phyloP scores from a whole-genome alignment of 2,797 vertebrate genomes.

The Crax fasciolata region DNA sequence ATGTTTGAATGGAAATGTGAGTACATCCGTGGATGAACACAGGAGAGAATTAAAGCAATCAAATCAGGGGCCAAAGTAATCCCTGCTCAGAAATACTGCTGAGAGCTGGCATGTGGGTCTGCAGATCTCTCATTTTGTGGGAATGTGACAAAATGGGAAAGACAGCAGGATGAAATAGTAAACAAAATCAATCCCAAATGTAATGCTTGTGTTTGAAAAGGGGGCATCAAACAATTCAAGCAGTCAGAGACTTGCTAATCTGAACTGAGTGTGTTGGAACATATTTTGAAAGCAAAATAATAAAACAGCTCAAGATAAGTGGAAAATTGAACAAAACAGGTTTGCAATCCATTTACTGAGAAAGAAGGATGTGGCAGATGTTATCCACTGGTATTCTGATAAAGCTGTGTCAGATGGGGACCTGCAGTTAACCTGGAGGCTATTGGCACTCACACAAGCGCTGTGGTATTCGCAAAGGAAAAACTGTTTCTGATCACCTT shows the following conservation, averaged over 20 bases:
- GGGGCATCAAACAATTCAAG: not conserved
- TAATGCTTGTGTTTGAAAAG: not conserved
- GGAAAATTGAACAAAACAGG: not conserved
- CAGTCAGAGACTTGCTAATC: not conserved
- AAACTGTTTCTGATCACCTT: not conserved
- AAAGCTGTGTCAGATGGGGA: not conserved
- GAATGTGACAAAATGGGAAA: not conserved
- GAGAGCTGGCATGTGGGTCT: not conserved
- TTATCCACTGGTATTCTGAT: not conserved
- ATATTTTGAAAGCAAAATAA: not conserved
- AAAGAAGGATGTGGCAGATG: not conserved
- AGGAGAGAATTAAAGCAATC: not conserved
- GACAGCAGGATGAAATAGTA: not conserved
- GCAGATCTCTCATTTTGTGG: not conserved
- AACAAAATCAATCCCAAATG: not conserved
- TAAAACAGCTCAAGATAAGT: not conserved
- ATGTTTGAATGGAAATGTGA: not conserved
- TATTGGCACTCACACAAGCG: too few species aligned
- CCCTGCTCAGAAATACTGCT: not conserved
- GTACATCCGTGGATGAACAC: not conserved
- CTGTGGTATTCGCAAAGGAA: not conserved
- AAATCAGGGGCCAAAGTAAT: rapidly evolving
- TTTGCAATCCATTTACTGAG: not conserved
- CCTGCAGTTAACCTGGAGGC: not conserved
- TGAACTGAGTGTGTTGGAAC: not conserved